Base-by-base conservation (phyloP, 2,797 vertebrate species). In the Schizopygopsis pylzovi region DNA sequence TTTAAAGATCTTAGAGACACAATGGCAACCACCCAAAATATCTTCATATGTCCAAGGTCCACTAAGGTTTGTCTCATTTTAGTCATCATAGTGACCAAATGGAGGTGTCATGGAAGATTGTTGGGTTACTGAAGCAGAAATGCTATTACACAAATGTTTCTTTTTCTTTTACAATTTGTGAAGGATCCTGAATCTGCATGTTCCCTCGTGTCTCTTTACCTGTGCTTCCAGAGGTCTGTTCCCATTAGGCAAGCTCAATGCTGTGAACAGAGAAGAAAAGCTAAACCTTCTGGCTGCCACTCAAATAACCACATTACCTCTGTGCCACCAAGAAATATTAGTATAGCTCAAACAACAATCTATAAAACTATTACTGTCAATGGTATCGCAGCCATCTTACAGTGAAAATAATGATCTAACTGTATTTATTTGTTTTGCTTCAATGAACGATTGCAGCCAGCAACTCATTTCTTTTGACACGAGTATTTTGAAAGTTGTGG, bases 391-490 rank as follows among this genome's bases (percentile, higher is more conserved):
- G 45, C 6, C 28, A 52, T 33, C 13, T 0, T 37, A 33, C 63
- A 79, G 61, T 37, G 18, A 85, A 79, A 85, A 43, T 22, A 56
- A 71, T 70, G n/a, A 84, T 79, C 39, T 59, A 37, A 33, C 18
- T 37, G 75, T 71, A 47, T 84, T 84, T 78, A 84, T 59, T 79
- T 33, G 49, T 59, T 79, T 70, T 18, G 25, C 49, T 47, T 85
- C 39, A 9, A 68, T 33, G 73, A 10, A 15, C 16, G 47, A 70
- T 43, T 43, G 83, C 22, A 22, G 49, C 39, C 83, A 85, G 76
- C 67, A 18, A 49, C 52, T 85, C 52, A n/a, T 45, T 70, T 79
- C n/a, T 71, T 49, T 79, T 61, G 67, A 72, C 76, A 63, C 59
- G 0, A 39, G 43, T 54, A 16, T 85, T 85, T 85, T 68, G n/a